Conservation (phyloP, 2,888 invertebrate species). For the Hoplodrina ambigua region DNA sequence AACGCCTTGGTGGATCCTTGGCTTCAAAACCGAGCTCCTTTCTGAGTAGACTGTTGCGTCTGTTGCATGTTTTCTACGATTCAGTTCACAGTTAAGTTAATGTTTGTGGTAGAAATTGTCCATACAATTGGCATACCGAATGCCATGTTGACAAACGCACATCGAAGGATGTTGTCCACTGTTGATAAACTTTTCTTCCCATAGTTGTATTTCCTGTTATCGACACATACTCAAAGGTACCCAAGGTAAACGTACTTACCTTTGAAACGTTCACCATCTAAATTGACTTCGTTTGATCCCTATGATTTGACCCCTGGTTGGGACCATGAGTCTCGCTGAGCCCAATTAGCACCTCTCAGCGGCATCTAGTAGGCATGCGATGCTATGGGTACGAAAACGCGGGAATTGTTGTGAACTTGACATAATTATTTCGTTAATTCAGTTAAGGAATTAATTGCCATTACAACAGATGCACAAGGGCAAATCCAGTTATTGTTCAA, state of each 20-base stretch:
- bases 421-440: constrained; percentile 33
- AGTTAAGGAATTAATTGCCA: constrained; percentile 31
- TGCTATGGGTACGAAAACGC: constrained; percentile 22
- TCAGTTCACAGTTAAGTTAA: constrained; percentile 69
- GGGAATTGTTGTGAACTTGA: constrained; percentile 45
- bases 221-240: constrained; percentile 17
- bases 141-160: constrained; percentile 45
- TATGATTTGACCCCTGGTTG: constrained; percentile 67
- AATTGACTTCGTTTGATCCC: constrained; percentile 69
- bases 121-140: constrained; percentile 50
- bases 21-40: constrained; percentile 90
- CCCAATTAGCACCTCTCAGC: constrained; percentile 61
- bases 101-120: constrained; percentile 48
- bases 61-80: constrained; percentile 80
- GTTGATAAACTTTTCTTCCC: constrained; percentile 47
- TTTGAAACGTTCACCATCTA: constrained; percentile 51
- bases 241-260: constrained; percentile 3
- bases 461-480: constrained; percentile 1
- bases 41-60: constrained; percentile 85
- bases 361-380: constrained; percentile 18
- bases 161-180: constrained; percentile 48
- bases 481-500: constrained; percentile 30
- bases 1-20: constrained; percentile 90
- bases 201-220: constrained; percentile 40
- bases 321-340: constrained; percentile 54